Conservation (phyloP, 1,140 invertebrate species). For the Lordiphosa mommai region DNA sequence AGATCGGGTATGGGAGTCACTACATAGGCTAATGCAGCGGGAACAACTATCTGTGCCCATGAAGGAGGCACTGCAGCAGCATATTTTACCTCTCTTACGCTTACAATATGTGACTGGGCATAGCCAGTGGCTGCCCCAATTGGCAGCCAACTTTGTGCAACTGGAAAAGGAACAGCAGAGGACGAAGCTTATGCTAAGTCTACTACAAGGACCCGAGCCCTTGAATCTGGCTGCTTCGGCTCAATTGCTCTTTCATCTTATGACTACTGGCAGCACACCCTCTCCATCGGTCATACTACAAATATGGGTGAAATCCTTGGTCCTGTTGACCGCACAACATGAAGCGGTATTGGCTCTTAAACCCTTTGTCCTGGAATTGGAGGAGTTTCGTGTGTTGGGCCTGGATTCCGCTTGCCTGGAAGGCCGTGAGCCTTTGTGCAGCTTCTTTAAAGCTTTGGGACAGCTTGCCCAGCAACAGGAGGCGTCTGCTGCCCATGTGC, state of each 20-base stretch:
- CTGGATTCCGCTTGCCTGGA: constrained; percentile 38
- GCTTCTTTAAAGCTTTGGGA: constrained; percentile 65
- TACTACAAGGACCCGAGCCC: constrained; percentile 47
- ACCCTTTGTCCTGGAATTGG: constrained; percentile 32
- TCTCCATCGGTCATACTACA: constrained; percentile 41
- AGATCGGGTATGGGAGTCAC: constrained; percentile 60
- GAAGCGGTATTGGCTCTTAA: constrained; percentile 44
- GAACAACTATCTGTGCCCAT: constrained; percentile 14
- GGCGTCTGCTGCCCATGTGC: constrained; percentile 22
- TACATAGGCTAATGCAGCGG: constrained; percentile 56
- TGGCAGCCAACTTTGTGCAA: constrained; percentile 61
- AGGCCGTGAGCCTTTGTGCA: constrained; percentile 64
- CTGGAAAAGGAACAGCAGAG: constrained; percentile 19
- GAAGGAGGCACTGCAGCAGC: constrained; percentile 46
- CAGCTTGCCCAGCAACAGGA: constrained; percentile 42
- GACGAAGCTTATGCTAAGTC: constrained; percentile 19
- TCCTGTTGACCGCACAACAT: constrained; percentile 56
- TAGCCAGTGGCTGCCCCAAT: constrained; percentile 55
- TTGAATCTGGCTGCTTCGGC: constrained; percentile 51
- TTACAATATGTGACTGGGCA: constrained; percentile 49
- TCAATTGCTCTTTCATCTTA: constrained; percentile 51
- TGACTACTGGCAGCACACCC: constrained; percentile 10
- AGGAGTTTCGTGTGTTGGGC: constrained; percentile 40
- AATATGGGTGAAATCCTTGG: constrained; percentile 69
- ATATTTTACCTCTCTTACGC: constrained; percentile 64